Evolutionary conservation across 2,888 invertebrate genomes (phyloP), one percentile per base, ranked within the genome.

Genomic region (Pantelozetes paolii): DNA sequence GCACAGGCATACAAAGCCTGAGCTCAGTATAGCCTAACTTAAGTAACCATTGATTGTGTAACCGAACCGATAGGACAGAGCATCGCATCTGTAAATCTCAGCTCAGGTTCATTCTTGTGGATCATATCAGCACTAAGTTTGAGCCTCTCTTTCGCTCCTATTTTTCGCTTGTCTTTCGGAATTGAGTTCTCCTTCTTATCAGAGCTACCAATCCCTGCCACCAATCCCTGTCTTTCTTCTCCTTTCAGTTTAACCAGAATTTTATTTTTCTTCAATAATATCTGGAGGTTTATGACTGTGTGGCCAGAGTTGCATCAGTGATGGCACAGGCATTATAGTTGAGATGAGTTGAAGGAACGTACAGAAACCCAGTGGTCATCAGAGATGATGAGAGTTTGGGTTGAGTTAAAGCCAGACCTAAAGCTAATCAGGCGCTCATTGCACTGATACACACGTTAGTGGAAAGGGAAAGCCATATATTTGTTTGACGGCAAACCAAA

Each of bases 401-500:
- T 40, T 64, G 15, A 36, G 40, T 36, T 64, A 40, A 36, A 64
- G 64, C 64, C 18, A 64, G 30, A 64, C 64, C 64, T 64, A 64
- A 64, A 40, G 64, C 64, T n/a, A n/a, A n/a, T n/a, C n/a, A n/a
- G n/a, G n/a, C n/a, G n/a, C n/a, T n/a, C 40, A 40, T 20, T 36
- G 36, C 30, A 28, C 28, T 57, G 28, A 57, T 57, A 57, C 57
- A 40, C 36, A 64, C 32, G 40, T 40, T 40, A 64, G 62, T 9
- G 62, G 13, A 8, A 32, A 64, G 40, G 64, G 64, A 64, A 64
- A 64, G 64, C 40, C 64, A 64, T 62, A 30, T 36, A 62, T 64
- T 64, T 64, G 20, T 64, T 64, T 64, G 64, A 64, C 64, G 36
- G 64, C 64, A 23, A 57, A 64, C 20, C 64, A 64, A 64, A 64